Evolutionary conservation across 2,113 vertebrate genomes (phyloP).

Genomic region (Peromyscus maniculatus): DNA sequence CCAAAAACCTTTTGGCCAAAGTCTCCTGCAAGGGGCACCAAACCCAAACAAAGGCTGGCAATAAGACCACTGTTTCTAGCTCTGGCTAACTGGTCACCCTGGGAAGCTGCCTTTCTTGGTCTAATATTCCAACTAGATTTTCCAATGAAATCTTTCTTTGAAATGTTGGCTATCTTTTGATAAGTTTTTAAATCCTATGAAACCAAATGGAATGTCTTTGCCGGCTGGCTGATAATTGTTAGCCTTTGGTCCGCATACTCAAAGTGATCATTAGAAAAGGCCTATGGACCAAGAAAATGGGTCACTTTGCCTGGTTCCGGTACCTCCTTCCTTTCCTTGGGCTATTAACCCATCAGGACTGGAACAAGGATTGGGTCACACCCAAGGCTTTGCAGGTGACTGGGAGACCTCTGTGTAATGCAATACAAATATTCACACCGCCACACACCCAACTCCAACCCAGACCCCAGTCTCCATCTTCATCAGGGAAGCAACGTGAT

Average conservation of each 20-base stretch:
- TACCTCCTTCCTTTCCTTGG: background rate
- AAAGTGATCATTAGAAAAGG: background rate
- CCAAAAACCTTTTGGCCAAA: background rate
- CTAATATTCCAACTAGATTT: background rate
- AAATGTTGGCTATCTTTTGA: constrained; percentile 8
- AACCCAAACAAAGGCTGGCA: background rate
- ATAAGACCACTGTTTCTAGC: background rate
- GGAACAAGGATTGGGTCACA: background rate
- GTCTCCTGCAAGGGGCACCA: too few species aligned
- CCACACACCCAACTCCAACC: background rate
- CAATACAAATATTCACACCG: background rate
- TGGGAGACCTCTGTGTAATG: background rate
- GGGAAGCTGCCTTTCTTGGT: background rate
- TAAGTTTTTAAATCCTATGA: background rate
- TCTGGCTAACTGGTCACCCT: background rate
- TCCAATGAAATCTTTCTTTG: background rate
- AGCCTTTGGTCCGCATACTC: background rate
- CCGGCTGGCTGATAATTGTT: background rate
- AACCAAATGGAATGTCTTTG: background rate
- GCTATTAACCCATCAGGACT: background rate
- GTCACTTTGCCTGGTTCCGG: background rate
- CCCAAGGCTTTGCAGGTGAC: background rate
- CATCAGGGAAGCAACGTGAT: background rate
- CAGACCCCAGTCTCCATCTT: background rate
- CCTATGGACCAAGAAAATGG: background rate